A percentile compares a stretch with the other conserved stretches of the same genome.
Evolutionary conservation across 2,888 invertebrate species (phyloP).

Genomic region (Uloborus plumipes): DNA sequence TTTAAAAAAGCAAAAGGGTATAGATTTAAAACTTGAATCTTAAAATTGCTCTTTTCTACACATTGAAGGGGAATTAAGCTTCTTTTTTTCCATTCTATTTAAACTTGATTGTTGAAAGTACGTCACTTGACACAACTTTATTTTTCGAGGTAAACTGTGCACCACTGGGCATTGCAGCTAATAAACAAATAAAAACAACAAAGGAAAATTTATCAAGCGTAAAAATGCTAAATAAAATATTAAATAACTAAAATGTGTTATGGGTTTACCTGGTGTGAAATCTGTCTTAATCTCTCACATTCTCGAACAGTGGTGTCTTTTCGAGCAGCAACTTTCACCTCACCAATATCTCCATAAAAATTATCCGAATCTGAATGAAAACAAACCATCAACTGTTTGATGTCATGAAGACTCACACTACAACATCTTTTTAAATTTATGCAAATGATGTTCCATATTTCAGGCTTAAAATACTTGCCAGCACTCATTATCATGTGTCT

Average conservation of each 20-base stretch:
- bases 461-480: slow-evolving; percentile 80
- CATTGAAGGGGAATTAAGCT: too few species aligned
- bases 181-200: too few species aligned
- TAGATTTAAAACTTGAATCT: too few species aligned
- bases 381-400: slow-evolving; percentile 89
- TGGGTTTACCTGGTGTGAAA: slow-evolving; percentile 88
- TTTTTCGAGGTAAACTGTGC: too few species aligned
- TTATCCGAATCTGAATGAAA: slow-evolving; percentile 93
- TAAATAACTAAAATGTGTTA: too few species aligned
- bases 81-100: too few species aligned
- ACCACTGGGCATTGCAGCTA: too few species aligned
- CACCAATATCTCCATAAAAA: slow-evolving; percentile 88
- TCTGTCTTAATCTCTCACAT: slow-evolving; percentile 85
- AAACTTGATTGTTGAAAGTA: too few species aligned
- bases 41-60: too few species aligned
- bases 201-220: too few species aligned
- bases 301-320: slow-evolving; percentile 88
- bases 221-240: background rate
- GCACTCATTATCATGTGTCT: slow-evolving; percentile 80
- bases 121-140: too few species aligned
- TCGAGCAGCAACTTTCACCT: slow-evolving; percentile 93
- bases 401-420: slow-evolving; percentile 83
- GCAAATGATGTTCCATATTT: slow-evolving; percentile 89
- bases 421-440: slow-evolving; percentile 86
- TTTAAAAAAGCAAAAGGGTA: too few species aligned